Evolutionary conservation across 2,797 vertebrate species (phyloP).

Genomic region (Phalloptychus januarius): DNA sequence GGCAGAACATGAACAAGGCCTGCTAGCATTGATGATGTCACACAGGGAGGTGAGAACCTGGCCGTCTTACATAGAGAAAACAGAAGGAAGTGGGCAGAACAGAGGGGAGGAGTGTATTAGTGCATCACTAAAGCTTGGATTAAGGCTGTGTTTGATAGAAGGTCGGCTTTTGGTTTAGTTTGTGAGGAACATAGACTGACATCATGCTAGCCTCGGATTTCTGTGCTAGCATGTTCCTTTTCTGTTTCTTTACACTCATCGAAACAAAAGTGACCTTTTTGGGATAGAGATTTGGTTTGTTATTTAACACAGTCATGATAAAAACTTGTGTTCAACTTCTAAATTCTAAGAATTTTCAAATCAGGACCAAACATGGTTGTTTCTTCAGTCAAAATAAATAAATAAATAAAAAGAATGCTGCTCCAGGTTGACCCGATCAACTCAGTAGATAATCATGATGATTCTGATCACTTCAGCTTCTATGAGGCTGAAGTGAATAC

Average conservation of each 20-base stretch:
- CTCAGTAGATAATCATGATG: neutral
- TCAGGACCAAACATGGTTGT: neutral
- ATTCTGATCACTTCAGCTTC: neutral
- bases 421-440: neutral
- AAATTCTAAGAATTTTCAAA: neutral
- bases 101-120: neutral
- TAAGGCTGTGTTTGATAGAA: neutral
- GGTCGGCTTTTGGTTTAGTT: neutral
- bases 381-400: neutral
- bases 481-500: neutral
- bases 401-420: neutral
- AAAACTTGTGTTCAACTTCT: neutral
- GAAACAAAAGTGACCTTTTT: neutral
- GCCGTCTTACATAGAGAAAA: neutral
- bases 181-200: neutral
- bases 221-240: neutral
- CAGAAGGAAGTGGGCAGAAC: neutral
- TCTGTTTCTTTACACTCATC: neutral
- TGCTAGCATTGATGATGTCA: neutral
- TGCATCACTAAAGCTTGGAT: neutral
- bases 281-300: neutral
- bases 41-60: neutral
- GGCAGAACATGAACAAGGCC: conserved; percentile 4
- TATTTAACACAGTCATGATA: neutral
- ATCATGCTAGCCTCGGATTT: neutral